Conservation (phyloP, 2,797 vertebrate genomes). For the Odontamblyopus lacepedii region DNA sequence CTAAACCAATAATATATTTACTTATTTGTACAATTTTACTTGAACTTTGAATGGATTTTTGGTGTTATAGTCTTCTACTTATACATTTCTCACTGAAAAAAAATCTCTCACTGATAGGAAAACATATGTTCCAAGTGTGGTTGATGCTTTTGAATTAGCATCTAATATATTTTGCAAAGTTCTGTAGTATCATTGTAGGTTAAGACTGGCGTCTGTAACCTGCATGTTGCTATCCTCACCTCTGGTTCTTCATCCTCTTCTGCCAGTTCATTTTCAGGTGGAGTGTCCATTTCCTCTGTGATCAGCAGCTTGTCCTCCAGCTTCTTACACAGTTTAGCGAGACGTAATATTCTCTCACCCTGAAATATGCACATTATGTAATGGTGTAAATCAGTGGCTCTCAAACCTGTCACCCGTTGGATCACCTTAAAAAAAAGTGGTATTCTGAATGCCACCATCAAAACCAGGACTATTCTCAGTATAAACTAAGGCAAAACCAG, state of each 20-base stretch:
- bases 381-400: background rate
- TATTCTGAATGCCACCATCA: no score
- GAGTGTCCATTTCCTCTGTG: background rate
- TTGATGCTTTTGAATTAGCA: no score
- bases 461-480: no score
- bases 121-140: no score
- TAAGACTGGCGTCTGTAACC: background rate
- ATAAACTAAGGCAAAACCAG: no score
- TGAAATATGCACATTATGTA: conserved; percentile 20
- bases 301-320: conserved; percentile 17
- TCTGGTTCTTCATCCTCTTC: background rate
- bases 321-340: conserved; percentile 19
- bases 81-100: no score
- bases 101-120: no score
- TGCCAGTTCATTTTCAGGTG: background rate
- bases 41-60: no score
- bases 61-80: no score
- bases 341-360: conserved; percentile 41
- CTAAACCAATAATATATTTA: no score
- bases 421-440: no score
- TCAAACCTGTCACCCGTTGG: background rate
- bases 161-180: background rate
- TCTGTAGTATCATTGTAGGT: background rate
- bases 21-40: no score
- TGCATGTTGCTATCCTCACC: background rate